These are phyloP conservation scores for Lycodopsis pacificus DNA, from an alignment of 2,797 vertebrate species.

Conservation along the genomic window DNA sequence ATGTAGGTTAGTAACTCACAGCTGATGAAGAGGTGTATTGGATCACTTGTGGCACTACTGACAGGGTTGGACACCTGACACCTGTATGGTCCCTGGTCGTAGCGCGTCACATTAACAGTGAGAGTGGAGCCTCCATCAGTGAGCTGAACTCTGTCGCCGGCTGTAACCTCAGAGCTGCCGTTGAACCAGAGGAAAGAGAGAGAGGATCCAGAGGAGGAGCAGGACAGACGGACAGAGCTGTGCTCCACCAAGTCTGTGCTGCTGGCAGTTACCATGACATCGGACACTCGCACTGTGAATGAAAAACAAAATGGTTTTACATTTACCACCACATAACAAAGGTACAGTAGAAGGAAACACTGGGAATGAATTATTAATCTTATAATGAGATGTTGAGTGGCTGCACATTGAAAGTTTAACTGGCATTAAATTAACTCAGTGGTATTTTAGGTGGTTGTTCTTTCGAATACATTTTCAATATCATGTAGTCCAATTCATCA, in stretches of 20 bases:
- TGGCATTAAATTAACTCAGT: no score
- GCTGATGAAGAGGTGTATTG: conserved; percentile 51
- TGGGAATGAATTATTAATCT: background rate
- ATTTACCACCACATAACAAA: background rate
- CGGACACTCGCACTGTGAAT: conserved; percentile 58
- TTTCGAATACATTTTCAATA: no score
- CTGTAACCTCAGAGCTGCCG: conserved; percentile 57
- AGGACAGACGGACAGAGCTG: conserved; percentile 63
- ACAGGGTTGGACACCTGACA: conserved; percentile 69
- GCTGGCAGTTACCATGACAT: conserved; percentile 36
- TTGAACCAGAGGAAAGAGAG: conserved; percentile 65
- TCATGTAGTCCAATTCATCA: no score
- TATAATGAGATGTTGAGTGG: background rate
- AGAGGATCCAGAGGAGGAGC: conserved; percentile 60
- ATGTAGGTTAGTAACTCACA: conserved; percentile 57
- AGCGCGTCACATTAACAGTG: conserved; percentile 56
- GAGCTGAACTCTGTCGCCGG: conserved; percentile 42
- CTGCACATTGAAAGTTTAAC: background rate
- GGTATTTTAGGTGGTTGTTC: no score
- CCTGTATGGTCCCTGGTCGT: conserved; percentile 68
- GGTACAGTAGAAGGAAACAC: background rate
- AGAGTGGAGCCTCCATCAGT: conserved; percentile 46
- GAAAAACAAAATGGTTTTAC: background rate
- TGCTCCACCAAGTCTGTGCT: conserved; percentile 58
- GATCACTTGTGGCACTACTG: conserved; percentile 49